Percentiles rank a stretch among this genome's conserved stretches.
phyloP scores from a whole-genome alignment of 2,888 invertebrate species.

The Phaedon cochleariae region DNA sequence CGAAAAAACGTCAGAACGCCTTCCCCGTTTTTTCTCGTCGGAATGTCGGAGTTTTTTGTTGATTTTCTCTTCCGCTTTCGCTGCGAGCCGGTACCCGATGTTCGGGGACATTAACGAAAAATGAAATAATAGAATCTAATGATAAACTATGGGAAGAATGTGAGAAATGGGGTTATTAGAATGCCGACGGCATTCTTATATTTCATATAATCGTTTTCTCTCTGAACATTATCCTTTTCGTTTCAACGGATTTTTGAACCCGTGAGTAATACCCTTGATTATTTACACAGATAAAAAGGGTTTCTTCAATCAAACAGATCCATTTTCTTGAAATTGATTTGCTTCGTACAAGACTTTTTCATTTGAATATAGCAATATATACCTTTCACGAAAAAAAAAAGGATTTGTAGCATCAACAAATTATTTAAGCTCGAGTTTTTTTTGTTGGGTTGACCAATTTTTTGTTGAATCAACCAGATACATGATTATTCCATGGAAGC shows the following conservation, averaged over 20 bases:
- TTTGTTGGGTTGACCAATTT: too few relatives aligned
- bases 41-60: constrained; percentile 50
- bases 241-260: not conserved
- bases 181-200: constrained; percentile 20
- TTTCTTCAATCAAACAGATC: too few relatives aligned
- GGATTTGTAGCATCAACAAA: too few relatives aligned
- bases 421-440: too few relatives aligned
- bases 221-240: not conserved
- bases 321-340: too few relatives aligned
- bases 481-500: too few relatives aligned
- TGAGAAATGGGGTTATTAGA: constrained; percentile 18
- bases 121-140: constrained; percentile 45
- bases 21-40: constrained; percentile 55
- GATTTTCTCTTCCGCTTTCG: constrained; percentile 30
- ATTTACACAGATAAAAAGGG: too few relatives aligned
- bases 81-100: constrained; percentile 36
- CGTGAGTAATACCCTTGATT: too few relatives aligned
- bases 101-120: constrained; percentile 52
- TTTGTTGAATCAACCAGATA: too few relatives aligned
- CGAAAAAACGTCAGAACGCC: constrained; percentile 57
- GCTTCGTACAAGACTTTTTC: too few relatives aligned
- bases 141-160: constrained; percentile 33
- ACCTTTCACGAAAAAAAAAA: too few relatives aligned
- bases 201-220: constrained; percentile 5
- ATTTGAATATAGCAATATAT: too few relatives aligned